phyloP scores from a whole-genome alignment of 2,888 invertebrate species.

The Erebia ligea region DNA sequence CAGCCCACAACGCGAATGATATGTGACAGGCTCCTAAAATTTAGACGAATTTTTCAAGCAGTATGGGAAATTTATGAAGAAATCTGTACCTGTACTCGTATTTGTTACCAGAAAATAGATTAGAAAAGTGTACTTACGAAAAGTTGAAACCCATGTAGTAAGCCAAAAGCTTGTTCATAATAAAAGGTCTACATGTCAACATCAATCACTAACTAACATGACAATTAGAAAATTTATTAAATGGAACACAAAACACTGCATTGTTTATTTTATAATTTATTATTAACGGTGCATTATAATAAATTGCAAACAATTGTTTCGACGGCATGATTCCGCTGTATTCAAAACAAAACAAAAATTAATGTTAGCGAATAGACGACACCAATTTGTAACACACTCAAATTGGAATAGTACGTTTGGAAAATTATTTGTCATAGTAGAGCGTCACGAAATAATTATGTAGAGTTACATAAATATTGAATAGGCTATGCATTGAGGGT shows the following conservation, averaged over 20 bases:
- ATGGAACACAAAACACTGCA: slow-evolving; percentile 30
- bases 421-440: slow-evolving; percentile 50
- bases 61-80: background rate
- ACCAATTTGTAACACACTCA: slow-evolving; percentile 45
- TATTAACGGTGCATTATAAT: slow-evolving; percentile 42
- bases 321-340: slow-evolving; percentile 36
- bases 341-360: slow-evolving; percentile 43
- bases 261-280: slow-evolving; percentile 41
- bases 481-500: slow-evolving; percentile 47
- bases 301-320: slow-evolving; percentile 42
- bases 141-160: background rate
- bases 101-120: too few species aligned
- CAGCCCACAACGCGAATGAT: slow-evolving; percentile 5
- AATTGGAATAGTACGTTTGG: slow-evolving; percentile 45
- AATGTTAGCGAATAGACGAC: slow-evolving; percentile 45
- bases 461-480: slow-evolving; percentile 51
- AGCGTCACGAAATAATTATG: slow-evolving; percentile 54
- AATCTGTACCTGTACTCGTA: background rate
- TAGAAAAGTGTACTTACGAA: background rate
- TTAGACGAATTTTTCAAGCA: background rate
- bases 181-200: background rate
- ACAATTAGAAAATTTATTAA: slow-evolving; percentile 24
- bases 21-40: slow-evolving; percentile 1
- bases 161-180: background rate
- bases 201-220: slow-evolving; percentile 5